Base-by-base conservation (phyloP, 2,888 invertebrate genomes). In the Patella pellucida region DNA sequence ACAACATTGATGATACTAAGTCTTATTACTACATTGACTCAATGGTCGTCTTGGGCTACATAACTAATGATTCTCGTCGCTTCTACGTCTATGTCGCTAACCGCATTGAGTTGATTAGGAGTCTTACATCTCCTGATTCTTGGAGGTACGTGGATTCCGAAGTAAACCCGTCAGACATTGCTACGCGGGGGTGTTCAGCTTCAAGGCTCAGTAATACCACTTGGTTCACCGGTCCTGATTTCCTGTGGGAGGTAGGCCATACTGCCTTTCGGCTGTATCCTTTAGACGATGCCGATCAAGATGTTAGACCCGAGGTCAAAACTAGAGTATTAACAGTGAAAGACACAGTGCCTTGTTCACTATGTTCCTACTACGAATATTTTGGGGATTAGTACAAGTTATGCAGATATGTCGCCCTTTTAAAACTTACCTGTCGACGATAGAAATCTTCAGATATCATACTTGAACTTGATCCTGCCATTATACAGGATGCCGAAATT, bases 151-250 rank as follows among this genome's bases (percentile, higher is more conserved):
- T 75, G 4, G 19, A 19, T 5, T 23, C 70, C 16, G 67, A 41
- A 23, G 15, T 56, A 67, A 75, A 75, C 62, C 75, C 75, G 16
- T 71, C 71, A n/a, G 71, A 75, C 56, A 56, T 56, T n/a, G 56
- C 56, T 19, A 56, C 56, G 19, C 19, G 56, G 5, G 56, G 15
- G 19, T 56, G 56, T 56, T 3, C 56, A 19, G 56, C 56, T 19
- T 56, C 56, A 19, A 56, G 19, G 16, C 56, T 56, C 56, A 56
- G 16, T 7, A 56, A 56, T 56, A 56, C 56, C 16, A 19, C 16
- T 19, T 56, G 56, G 56, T 56, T 56, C 9, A 14, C 16, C 7
- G 56, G 56, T 12, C 31, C 31, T 31, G 31, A 2, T 31, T 31
- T 31, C 31, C 31, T 31, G 31, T 31, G 31, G 31, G 31, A 31